Percentiles rank a stretch among this genome's conserved stretches.
These are phyloP conservation scores for Rhyzopertha dominica DNA, from an alignment of 1,140 invertebrate genomes.

Conservation along the genomic window DNA sequence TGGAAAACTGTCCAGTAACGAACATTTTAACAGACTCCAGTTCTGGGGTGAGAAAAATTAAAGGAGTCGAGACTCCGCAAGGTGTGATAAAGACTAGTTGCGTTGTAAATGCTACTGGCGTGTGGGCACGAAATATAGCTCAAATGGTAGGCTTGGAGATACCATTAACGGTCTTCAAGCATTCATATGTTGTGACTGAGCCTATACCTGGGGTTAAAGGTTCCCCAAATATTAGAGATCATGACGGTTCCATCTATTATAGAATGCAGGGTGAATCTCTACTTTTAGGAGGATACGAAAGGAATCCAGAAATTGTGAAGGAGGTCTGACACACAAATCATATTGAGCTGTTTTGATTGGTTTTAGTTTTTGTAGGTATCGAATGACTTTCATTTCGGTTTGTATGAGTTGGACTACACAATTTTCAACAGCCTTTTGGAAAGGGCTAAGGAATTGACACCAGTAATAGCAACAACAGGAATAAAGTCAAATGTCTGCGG, in stretches of 20 bases:
- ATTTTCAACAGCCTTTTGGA: conserved; percentile 72
- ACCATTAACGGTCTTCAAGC: conserved; percentile 78
- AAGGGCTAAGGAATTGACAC: conserved; percentile 67
- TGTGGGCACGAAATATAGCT: conserved; percentile 72
- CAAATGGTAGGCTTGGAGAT: conserved; percentile 65
- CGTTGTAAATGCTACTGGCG: conserved; percentile 72
- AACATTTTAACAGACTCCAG: conserved; percentile 52
- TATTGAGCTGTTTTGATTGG: background rate
- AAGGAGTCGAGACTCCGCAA: conserved; percentile 66
- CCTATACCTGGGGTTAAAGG: conserved; percentile 65
- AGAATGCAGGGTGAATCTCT: conserved; percentile 77
- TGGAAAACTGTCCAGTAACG: conserved; percentile 71
- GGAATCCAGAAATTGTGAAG: conserved; percentile 74
- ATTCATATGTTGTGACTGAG: conserved; percentile 81
- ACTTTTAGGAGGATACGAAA: conserved; percentile 81
- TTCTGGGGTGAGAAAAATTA: conserved; percentile 57
- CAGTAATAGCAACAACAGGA: conserved; percentile 64
- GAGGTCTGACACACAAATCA: conserved; percentile 48
- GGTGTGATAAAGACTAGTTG: conserved; percentile 69
- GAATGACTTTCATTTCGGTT: conserved; percentile 70
- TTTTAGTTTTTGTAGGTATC: conserved; percentile 51
- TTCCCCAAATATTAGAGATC: conserved; percentile 77
- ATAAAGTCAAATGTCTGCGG: conserved; percentile 82
- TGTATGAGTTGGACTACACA: conserved; percentile 83
- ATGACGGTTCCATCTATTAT: conserved; percentile 79